Base-by-base conservation (phyloP, 2,888 invertebrate genomes). In the Bimastos eiseni region DNA sequence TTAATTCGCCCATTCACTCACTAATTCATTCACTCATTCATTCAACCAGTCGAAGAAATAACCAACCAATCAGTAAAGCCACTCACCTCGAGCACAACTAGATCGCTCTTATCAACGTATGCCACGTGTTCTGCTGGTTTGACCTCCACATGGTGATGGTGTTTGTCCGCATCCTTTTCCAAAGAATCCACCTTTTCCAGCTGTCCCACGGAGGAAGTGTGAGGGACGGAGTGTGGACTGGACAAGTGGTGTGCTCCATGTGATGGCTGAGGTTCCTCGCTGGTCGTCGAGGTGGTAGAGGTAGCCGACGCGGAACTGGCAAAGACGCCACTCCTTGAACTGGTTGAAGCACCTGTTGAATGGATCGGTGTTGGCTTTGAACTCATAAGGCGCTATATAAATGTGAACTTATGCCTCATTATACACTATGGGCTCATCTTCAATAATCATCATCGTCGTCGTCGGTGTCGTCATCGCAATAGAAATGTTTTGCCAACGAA, bases 51-150 rank as follows among this genome's bases (percentile, higher is more conserved):
- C 49, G 24, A 49, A 6, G 3, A 17, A 49, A 4, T 5, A 21
- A 24, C 6, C 49, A 49, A 49, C 6, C 24, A 49, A 49, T 24
- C 49, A 49, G 24, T 6, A 21, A 49, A 49, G 21, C 49, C 21
- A 21, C 84, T 13, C 5, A 86, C 86, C 86, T 86, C 86, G 0
- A 86, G 37, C 5, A 86, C 86, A 34, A 86, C 86, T 36, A 86
- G 86, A 15, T 86, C 86, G 15, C 86, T 86, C 37, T 86, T 86
- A 19, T 37, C 86, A 21, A 86, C 86, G 86, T 86, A 86, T 0
- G 86, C 86, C 5, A 86, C 86, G n/a, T 86, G 86, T 24, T 86
- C 86, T 8, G 19, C 86, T 19, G 86, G 86, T 37, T 86, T 86
- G 36, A 86, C n/a, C 15, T 86, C 86, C 34, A 33, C 36, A 21